These are phyloP conservation scores for Antedon bifida DNA, from an alignment of 35 echinoderm and acorn worm species.

Conservation along the genomic window DNA sequence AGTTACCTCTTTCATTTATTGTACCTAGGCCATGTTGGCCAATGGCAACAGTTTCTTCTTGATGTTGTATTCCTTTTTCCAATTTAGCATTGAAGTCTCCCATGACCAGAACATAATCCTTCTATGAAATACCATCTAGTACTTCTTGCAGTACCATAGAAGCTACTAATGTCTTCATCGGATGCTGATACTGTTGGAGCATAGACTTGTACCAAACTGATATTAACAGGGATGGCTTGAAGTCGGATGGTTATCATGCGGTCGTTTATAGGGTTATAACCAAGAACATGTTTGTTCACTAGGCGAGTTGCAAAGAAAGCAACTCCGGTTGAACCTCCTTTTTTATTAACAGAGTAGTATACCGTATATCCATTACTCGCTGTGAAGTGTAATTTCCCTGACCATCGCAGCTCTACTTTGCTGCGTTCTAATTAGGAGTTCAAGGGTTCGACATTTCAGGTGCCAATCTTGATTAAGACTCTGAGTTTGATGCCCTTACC, in stretches of 20 bases:
- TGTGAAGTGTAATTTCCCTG: too few relatives aligned
- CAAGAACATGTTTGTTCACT: conserved; percentile 10
- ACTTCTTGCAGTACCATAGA: neutral
- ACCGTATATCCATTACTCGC: too few relatives aligned
- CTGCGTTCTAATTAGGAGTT: too few relatives aligned
- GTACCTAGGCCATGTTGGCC: too few relatives aligned
- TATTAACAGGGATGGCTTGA: neutral
- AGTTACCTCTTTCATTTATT: too few relatives aligned
- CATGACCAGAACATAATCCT: conserved; percentile 7
- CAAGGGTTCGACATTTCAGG: too few relatives aligned
- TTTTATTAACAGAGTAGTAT: conserved; percentile 9
- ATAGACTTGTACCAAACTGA: conserved; percentile 2
- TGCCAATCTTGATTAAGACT: too few relatives aligned
- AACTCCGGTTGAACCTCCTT: neutral
- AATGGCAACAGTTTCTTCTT: too few relatives aligned
- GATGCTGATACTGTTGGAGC: conserved; percentile 9
- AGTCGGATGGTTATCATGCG: conserved; percentile 8
- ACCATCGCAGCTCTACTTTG: too few relatives aligned
- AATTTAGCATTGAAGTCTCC: neutral
- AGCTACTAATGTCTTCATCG: neutral
- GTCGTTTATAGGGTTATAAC: conserved; percentile 9
- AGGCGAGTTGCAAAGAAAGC: conserved; percentile 5
- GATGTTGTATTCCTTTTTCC: too few relatives aligned
- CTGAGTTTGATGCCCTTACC: too few relatives aligned
- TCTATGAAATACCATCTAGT: conserved; percentile 10